Percentiles rank a stretch among this genome's conserved stretches.
Conservation (phyloP, 2,888 invertebrate genomes). For the Platycnemis pennipes region DNA sequence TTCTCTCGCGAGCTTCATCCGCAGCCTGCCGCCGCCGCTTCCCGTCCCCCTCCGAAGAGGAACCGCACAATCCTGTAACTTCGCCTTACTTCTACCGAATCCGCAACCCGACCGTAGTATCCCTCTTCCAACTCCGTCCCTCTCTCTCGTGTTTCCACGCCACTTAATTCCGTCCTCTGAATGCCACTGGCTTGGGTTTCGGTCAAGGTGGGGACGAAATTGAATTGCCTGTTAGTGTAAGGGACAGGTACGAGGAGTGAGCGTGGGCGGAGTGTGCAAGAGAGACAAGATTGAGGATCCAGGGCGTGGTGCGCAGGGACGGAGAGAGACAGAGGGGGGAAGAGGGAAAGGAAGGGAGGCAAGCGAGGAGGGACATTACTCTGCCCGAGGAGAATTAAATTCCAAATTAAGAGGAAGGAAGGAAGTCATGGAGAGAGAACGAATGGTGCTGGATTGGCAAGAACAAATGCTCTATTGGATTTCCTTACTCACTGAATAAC, state of each 20-base stretch:
- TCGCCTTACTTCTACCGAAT: neutral
- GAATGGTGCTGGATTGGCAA: neutral
- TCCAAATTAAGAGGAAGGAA: neutral
- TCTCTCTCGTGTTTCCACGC: conserved; percentile 32
- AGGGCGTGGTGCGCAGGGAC: neutral
- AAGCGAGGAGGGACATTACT: neutral
- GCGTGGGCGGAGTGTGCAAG: neutral
- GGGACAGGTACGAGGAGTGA: neutral
- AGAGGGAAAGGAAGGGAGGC: neutral
- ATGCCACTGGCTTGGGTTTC: neutral
- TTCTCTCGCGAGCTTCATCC: too few species aligned
- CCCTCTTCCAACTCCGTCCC: neutral
- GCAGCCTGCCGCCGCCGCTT: neutral
- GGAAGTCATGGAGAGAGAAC: neutral
- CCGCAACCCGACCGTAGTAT: neutral
- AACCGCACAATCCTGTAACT: neutral
- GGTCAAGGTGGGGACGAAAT: conserved; percentile 38
- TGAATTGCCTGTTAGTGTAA: conserved; percentile 16
- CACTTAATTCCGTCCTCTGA: conserved; percentile 35
- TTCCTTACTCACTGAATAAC: neutral
- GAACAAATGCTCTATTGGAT: neutral
- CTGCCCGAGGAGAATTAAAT: conserved; percentile 12
- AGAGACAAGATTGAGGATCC: neutral
- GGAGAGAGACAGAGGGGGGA: neutral
- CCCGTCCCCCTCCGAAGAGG: neutral